These are phyloP conservation scores for Eugnorisma glareosa DNA, from an alignment of 2,888 invertebrate genomes.

Conservation along the genomic window DNA sequence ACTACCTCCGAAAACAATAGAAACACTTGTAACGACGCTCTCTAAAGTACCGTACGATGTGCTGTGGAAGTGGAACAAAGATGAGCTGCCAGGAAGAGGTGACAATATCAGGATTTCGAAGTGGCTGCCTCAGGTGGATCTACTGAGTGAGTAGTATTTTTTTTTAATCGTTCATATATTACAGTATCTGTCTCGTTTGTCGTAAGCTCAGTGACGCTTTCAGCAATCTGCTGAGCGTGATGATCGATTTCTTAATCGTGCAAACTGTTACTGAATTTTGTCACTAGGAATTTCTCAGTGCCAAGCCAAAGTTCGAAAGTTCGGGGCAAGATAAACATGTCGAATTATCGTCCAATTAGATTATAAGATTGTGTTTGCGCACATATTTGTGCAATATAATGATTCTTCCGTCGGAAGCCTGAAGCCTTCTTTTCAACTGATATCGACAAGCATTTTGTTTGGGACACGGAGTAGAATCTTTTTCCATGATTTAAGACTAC, in stretches of 20 bases:
- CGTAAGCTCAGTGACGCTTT: neutral
- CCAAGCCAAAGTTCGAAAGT: neutral
- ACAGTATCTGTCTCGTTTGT: neutral
- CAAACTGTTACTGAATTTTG: neutral
- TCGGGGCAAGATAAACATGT: neutral
- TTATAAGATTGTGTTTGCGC: neutral
- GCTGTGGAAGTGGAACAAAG: slow-evolving; percentile 57
- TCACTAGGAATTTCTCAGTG: neutral
- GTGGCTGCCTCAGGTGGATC: slow-evolving; percentile 79
- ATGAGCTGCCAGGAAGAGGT: slow-evolving; percentile 73
- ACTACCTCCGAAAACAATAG: slow-evolving; percentile 10
- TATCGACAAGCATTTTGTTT: neutral
- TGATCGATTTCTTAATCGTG: too few species aligned
- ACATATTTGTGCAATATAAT: neutral
- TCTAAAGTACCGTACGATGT: slow-evolving; percentile 40
- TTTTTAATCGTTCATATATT: neutral
- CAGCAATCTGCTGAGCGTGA: neutral
- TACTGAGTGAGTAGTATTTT: slow-evolving; percentile 56
- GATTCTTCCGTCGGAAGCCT: neutral
- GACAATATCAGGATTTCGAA: slow-evolving; percentile 41
- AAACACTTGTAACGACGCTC: slow-evolving; percentile 19
- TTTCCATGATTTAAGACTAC: neutral
- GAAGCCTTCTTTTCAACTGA: neutral
- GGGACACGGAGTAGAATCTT: neutral
- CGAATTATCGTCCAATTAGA: neutral